Base-by-base conservation (phyloP, 2,797 vertebrate species). In the Phataginus tetradactyla region DNA sequence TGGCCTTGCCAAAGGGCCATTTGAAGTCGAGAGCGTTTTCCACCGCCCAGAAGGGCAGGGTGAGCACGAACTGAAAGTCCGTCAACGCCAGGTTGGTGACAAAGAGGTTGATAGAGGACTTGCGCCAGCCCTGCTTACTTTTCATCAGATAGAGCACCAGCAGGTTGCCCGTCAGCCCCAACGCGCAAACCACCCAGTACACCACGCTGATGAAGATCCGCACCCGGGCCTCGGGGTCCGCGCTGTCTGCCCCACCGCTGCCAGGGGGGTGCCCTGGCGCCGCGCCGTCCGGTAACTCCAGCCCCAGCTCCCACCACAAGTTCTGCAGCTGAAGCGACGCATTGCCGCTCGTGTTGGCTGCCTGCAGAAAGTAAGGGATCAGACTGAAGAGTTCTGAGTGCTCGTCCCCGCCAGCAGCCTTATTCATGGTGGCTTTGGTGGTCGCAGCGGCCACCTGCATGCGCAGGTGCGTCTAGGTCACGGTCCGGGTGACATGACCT, bases 41-140 rank as follows among this genome's bases (percentile, higher is more conserved):
- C 98, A 99, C 99, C 0, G 99, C 99, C 99, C 99, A 99, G 98
- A 99, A 99, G 0, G 99, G 99, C 97, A 99, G 97, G 1, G 99
- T 99, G 97, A 99, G 98, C 23, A 99, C 99, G 78, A 99, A 99
- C 98, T 99, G 99, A 78, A 99, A 99, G 98, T 99, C 99, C 0
- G 99, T 99, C 91, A 99, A 98, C 0, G 99, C 99, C 98, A 99
- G 89, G 93, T 99, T 99, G 42, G 99, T 99, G 25, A 99, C 99
- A 23, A 99, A 99, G 37, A 99, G 99, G 96, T 99, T 99, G 97
- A 99, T 99, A 71, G 99, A 99, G 45, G 99, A 99, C 83, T 99
- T 99, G 49, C 99, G 99, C 99, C 99, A 99, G 71, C 98, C 99
- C 55, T 99, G 99, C 37, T 99, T 99, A 27, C 98, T 99, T 95